phyloP scores from a whole-genome alignment of 2,113 vertebrate genomes.

The Pungitius pungitius region DNA sequence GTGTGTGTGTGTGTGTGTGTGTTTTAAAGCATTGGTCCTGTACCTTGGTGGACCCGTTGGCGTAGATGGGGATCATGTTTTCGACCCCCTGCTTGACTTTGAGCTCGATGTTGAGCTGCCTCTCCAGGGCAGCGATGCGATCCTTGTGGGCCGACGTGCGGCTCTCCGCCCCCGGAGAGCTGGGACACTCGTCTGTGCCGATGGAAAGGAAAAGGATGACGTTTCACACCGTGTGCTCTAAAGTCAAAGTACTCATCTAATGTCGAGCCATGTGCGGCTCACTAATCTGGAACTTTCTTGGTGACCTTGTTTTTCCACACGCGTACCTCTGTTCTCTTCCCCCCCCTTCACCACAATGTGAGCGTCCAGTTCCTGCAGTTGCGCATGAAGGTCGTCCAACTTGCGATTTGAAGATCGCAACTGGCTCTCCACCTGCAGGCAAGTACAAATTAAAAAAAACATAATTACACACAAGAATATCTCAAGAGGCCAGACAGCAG shows the following conservation, averaged over 20 bases:
- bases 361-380: slow-evolving; percentile 90
- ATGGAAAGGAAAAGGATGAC: slow-evolving; percentile 19
- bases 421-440: slow-evolving; percentile 84
- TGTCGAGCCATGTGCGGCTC: neutral
- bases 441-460: neutral
- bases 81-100: slow-evolving; percentile 92
- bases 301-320: neutral
- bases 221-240: slow-evolving; percentile 23
- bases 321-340: slow-evolving; percentile 73
- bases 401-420: slow-evolving; percentile 87
- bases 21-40: neutral
- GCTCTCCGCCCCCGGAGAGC: slow-evolving; percentile 79
- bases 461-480: neutral
- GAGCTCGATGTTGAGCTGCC: slow-evolving; percentile 91
- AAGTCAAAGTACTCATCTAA: slow-evolving; percentile 3
- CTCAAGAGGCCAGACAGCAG: neutral
- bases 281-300: neutral
- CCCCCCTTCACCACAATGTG: slow-evolving; percentile 87
- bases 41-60: slow-evolving; percentile 89
- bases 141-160: slow-evolving; percentile 80
- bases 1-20: slow-evolving; percentile 1
- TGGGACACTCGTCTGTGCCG: slow-evolving; percentile 84
- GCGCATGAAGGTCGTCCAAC: slow-evolving; percentile 87
- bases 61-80: slow-evolving; percentile 93
- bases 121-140: slow-evolving; percentile 86